Evolutionary conservation across 2,888 invertebrate species (phyloP), one percentile per base, ranked within the genome.

Genomic region (Ochropleura plecta): DNA sequence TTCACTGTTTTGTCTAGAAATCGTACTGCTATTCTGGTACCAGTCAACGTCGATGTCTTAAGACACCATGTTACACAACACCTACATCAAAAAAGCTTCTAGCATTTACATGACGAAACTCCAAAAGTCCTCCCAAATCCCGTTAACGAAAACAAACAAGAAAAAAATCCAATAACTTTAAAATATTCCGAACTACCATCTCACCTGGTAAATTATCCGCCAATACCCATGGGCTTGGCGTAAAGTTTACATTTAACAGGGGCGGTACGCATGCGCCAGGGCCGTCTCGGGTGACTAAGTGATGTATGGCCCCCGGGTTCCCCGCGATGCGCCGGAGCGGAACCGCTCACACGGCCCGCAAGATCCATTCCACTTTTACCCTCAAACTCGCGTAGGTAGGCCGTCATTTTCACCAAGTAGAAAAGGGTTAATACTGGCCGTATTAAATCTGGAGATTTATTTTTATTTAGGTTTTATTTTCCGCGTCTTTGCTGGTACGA

Each of bases 171-270:
- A 48, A 84, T 83, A 76, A 76, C 70, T 76, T 82, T 73, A 76
- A 83, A 90, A 88, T 79, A 85, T 84, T 82, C 76, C 71, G 44
- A 85, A 82, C 83, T 82, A 79, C 82, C 78, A 74, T 83, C 85
- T 85, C 82, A 81, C 80, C 76, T 82, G 83, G 76, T 89, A 89
- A 90, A 90, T 90, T 91, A 90, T 90, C 89, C 88, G 87, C 84
- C 88, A 90, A 92, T 89, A 86, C 88, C 88, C 89, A 53, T 63
- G 91, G 86, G 90, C 67, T 82, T 85, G 83, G 85, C 86, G 88
- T 88, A 88, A 92, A 92, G 89, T 91, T 90, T 88, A 86, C 87
- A 86, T 84, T 86, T 76, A 82, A 74, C 57, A 73, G 69, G 67
- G 49, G 46, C 46, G 53, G 60, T 64, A 83, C 88, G 89, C 89